Evolutionary conservation across 2,888 invertebrate species (phyloP).

Genomic region (Cactoblastis cactorum): DNA sequence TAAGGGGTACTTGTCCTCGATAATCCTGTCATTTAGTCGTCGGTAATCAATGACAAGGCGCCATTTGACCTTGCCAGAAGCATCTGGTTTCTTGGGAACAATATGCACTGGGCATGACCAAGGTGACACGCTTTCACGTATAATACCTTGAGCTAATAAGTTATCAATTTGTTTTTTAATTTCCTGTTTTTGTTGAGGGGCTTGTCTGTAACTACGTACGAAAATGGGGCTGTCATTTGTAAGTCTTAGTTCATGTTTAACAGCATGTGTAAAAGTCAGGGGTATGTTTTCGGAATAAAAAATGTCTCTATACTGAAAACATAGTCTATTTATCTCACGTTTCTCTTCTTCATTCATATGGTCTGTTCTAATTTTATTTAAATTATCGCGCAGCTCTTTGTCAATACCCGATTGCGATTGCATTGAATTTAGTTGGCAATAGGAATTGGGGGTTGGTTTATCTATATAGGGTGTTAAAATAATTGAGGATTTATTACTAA

Average conservation of each 20-base stretch:
- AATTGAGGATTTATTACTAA: too few species aligned
- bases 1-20: slow-evolving; percentile 29
- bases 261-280: slow-evolving; percentile 31
- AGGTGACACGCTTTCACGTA: slow-evolving; percentile 23
- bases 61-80: slow-evolving; percentile 24
- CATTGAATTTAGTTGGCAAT: neutral
- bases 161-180: slow-evolving; percentile 21
- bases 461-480: too few species aligned
- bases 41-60: slow-evolving; percentile 18
- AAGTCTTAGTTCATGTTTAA: slow-evolving; percentile 37
- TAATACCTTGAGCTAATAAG: slow-evolving; percentile 25
- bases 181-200: slow-evolving; percentile 23
- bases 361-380: slow-evolving; percentile 19
- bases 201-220: slow-evolving; percentile 22
- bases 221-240: slow-evolving; percentile 26
- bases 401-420: neutral
- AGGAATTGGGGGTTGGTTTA: too few species aligned
- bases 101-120: slow-evolving; percentile 26
- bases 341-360: slow-evolving; percentile 36
- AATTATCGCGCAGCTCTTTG: slow-evolving; percentile 13
- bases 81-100: slow-evolving; percentile 27
- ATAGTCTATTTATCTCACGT: slow-evolving; percentile 25
- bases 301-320: slow-evolving; percentile 33
- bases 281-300: slow-evolving; percentile 35
- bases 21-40: slow-evolving; percentile 25